Base-by-base conservation (phyloP, 2,797 vertebrate genomes). In the Crenuchus spilurus region DNA sequence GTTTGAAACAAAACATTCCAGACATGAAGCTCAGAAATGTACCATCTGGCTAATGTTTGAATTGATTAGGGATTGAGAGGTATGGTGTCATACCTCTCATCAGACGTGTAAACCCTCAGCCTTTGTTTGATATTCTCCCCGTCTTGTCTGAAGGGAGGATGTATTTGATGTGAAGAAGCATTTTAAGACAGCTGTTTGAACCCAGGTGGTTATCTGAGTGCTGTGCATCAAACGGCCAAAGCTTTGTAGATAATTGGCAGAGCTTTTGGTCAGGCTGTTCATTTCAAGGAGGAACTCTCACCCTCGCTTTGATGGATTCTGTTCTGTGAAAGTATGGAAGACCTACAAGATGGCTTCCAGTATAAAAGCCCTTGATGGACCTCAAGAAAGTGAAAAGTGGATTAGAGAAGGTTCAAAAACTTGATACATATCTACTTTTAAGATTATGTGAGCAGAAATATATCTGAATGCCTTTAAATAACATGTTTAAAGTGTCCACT, bases 211-310 rank as follows among this genome's bases (percentile, higher is more conserved):
- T 70, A 52, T 51, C 42, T 60, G 52, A 67, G 54, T 37, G 18
- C 22, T 10, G 16, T 49, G 33, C 44, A 49, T 66, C 62, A 64
- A 64, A 64, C 62, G n/a, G 14, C 41, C 42, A 18, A 42, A 31
- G 52, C 42, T 60, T 60, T 60, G 57, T 26, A 74, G 54, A 74
- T 67, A 74, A 67, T 74, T 74, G 72, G 31, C 18, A 26, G 2
- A 74, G 33, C 39, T 26, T 48, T 48, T 46, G 55, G 28, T 20
- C 44, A 7, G 71, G 44, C 35, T 41, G 18, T 31, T 54, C 62
- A 9, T 67, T 72, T 61, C 26, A 46, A 64, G 61, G n/a, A 64
- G n/a, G 42, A 48, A 64, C 62, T 3, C 62, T 48, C 26, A 18
- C 16, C n/a, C 42, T 48, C 26, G 13, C 42, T 64, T 64, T 64